Percentiles rank a stretch among this genome's conserved stretches.
phyloP scores from a whole-genome alignment of 1,140 invertebrate genomes.

The Calephelis virginiensis region DNA sequence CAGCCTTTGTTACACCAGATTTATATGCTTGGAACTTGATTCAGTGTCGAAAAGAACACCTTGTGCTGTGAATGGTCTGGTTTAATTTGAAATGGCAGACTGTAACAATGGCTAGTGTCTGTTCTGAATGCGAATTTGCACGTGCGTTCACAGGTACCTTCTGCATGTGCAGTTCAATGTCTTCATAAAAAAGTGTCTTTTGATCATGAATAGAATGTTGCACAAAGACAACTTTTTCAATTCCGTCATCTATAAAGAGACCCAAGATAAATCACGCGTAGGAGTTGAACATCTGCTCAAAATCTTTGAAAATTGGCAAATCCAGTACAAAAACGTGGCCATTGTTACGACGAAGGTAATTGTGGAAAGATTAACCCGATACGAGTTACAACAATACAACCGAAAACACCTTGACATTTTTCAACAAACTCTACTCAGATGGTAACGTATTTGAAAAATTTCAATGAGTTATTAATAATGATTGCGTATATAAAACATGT shows the following conservation, averaged over 20 bases:
- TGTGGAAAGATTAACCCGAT: conserved; percentile 74
- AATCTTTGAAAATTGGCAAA: conserved; percentile 52
- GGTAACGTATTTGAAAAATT: conserved; percentile 10
- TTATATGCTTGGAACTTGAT: conserved; percentile 34
- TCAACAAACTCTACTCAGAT: conserved; percentile 30
- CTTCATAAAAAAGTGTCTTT: conserved; percentile 59
- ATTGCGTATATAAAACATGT: conserved; percentile 38
- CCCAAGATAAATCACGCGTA: conserved; percentile 67
- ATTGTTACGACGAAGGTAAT: conserved; percentile 63
- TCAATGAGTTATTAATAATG: conserved; percentile 19
- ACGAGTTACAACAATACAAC: conserved; percentile 51
- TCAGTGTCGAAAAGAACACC: conserved; percentile 38
- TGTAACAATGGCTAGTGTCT: conserved; percentile 41
- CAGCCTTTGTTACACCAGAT: conserved; percentile 44
- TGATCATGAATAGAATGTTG: conserved; percentile 62
- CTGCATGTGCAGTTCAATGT: conserved; percentile 71
- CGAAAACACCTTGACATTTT: conserved; percentile 66
- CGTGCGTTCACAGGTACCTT: conserved; percentile 70
- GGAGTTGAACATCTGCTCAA: conserved; percentile 65
- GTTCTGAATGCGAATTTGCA: conserved; percentile 63
- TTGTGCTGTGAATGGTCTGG: conserved; percentile 36
- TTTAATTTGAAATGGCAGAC: conserved; percentile 39
- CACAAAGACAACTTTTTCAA: conserved; percentile 61
- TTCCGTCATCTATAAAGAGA: conserved; percentile 55
- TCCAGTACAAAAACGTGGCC: conserved; percentile 45